Percentiles rank a stretch among this genome's conserved stretches.
phyloP scores from a whole-genome alignment of 2,888 invertebrate genomes.

The Calliscelio sp. region DNA sequence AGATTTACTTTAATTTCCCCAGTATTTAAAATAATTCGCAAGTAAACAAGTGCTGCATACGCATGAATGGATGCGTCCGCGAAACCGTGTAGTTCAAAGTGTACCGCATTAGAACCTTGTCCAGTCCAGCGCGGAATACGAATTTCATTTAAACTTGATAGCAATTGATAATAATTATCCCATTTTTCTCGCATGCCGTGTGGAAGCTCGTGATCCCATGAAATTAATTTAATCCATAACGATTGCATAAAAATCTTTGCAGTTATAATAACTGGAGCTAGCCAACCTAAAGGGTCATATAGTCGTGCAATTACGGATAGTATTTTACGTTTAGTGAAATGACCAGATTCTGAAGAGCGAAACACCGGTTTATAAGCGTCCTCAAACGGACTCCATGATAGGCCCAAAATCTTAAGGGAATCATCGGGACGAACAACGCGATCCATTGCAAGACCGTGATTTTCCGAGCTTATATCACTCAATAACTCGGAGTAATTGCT shows the following conservation, averaged over 20 bases:
- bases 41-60: neutral
- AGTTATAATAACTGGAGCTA: neutral
- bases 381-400: neutral
- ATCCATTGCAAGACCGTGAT: neutral
- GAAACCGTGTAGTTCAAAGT: neutral
- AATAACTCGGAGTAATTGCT: too few species aligned
- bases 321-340: neutral
- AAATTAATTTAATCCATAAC: too few species aligned
- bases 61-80: neutral
- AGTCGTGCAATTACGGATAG: neutral
- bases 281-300: too few species aligned
- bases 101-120: neutral
- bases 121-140: neutral
- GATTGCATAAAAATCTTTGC: too few species aligned
- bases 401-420: slow-evolving; percentile 5
- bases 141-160: neutral
- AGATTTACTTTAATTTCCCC: too few species aligned
- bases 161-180: too few species aligned
- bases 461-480: too few species aligned
- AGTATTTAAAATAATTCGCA: too few species aligned
- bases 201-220: neutral
- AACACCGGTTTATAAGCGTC: neutral
- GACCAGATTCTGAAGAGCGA: too few species aligned
- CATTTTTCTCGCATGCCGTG: neutral
- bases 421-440: neutral